A percentile compares a stretch with the other conserved stretches of the same genome.
phyloP scores from a whole-genome alignment of 2,888 invertebrate genomes.

The Philereme vetulata region DNA sequence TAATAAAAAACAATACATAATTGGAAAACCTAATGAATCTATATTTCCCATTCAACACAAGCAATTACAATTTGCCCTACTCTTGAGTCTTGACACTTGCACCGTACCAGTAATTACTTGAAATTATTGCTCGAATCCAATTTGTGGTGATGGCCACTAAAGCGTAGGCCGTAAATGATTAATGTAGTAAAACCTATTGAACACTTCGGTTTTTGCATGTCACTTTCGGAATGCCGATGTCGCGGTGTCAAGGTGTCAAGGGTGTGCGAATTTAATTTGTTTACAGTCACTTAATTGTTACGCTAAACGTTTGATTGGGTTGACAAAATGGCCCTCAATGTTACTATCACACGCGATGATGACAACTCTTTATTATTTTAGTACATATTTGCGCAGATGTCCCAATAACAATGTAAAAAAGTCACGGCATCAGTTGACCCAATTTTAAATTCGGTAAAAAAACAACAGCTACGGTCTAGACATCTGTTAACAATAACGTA shows the following conservation, averaged over 20 bases:
- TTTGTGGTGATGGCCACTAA: constrained; percentile 29
- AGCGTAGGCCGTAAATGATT: constrained; percentile 29
- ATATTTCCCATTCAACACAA: background rate
- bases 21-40: background rate
- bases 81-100: constrained; percentile 13
- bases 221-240: constrained; percentile 38
- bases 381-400: background rate
- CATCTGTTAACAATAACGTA: constrained; percentile 8
- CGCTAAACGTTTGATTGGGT: constrained; percentile 25
- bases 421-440: constrained; percentile 1
- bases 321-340: constrained; percentile 20
- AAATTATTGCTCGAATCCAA: constrained; percentile 31
- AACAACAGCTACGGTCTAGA: constrained; percentile 4
- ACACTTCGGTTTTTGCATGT: constrained; percentile 33
- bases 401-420: background rate
- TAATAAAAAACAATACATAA: background rate
- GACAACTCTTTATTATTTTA: background rate
- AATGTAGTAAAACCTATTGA: constrained; percentile 30
- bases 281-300: constrained; percentile 31
- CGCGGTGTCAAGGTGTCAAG: constrained; percentile 36
- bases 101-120: constrained; percentile 16
- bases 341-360: constrained; percentile 14
- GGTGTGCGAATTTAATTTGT: constrained; percentile 31
- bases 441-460: background rate
- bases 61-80: constrained; percentile 4